Percentiles rank a stretch among this genome's conserved stretches.
phyloP scores from a whole-genome alignment of 2,888 invertebrate genomes.

The Calameuta filiformis region DNA sequence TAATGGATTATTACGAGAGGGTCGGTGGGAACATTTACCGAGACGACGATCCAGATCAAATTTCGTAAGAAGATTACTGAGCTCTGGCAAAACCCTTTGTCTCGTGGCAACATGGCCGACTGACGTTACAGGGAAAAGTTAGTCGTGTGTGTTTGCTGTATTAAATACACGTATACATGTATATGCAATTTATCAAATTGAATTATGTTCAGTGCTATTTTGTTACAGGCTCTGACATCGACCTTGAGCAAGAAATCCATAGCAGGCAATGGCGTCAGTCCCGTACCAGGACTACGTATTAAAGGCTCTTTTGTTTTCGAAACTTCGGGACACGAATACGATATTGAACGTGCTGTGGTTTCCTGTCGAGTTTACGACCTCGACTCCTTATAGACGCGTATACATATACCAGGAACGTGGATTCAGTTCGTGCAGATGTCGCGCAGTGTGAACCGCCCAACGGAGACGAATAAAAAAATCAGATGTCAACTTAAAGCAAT shows the following conservation, averaged over 20 bases:
- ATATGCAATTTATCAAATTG: background rate
- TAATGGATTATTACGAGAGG: background rate
- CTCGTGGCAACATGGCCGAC: background rate
- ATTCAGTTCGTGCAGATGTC: background rate
- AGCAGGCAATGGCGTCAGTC: background rate
- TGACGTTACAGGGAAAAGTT: too few species aligned
- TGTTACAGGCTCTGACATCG: background rate
- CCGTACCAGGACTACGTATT: background rate
- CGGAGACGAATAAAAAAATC: background rate
- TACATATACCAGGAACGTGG: background rate
- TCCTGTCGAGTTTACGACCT: background rate
- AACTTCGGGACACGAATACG: background rate
- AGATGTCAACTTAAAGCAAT: too few species aligned
- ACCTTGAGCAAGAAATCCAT: background rate
- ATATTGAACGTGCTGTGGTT: background rate
- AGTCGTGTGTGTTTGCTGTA: too few species aligned
- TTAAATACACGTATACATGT: too few species aligned
- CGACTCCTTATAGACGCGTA: background rate
- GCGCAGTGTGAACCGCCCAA: background rate
- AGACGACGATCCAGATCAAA: background rate
- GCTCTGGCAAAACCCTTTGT: background rate
- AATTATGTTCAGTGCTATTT: background rate
- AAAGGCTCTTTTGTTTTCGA: background rate
- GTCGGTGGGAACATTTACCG: background rate
- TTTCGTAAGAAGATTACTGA: background rate